These are phyloP conservation scores for Oceanodroma leucorhoa DNA, from an alignment of 2,797 vertebrate species.

Conservation along the genomic window DNA sequence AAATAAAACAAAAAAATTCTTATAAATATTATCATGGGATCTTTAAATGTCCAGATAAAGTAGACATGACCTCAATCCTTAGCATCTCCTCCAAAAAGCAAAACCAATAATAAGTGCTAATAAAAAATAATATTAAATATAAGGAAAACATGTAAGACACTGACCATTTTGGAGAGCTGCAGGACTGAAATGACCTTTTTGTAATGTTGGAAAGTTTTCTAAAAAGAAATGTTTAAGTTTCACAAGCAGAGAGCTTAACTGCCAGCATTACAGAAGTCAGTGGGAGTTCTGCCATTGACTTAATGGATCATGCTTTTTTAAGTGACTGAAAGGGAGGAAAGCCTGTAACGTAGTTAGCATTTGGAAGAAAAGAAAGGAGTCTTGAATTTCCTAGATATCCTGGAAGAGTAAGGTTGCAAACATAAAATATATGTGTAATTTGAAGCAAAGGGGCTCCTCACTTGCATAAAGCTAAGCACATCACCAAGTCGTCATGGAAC, in stretches of 20 bases:
- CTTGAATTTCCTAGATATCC: slow-evolving; percentile 12
- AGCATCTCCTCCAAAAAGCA: neutral
- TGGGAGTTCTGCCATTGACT: slow-evolving; percentile 37
- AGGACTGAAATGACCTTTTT: slow-evolving; percentile 8
- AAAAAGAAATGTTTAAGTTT: slow-evolving; percentile 1
- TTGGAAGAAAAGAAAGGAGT: slow-evolving; percentile 10
- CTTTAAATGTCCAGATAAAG: neutral
- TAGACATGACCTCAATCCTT: neutral
- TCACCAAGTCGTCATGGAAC: neutral
- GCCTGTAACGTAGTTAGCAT: neutral
- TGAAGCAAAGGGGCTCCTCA: slow-evolving; percentile 1
- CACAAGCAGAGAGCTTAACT: slow-evolving; percentile 9
- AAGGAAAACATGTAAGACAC: neutral
- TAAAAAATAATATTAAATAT: neutral
- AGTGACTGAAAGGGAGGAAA: neutral
- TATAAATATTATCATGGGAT: neutral
- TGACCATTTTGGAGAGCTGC: neutral
- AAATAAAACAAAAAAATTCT: neutral
- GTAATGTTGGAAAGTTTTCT: neutral
- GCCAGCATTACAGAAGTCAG: slow-evolving; percentile 23
- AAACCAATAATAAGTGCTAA: neutral
- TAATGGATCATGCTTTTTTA: neutral
- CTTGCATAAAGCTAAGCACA: neutral
- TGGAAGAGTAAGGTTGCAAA: slow-evolving; percentile 20
- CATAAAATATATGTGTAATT: slow-evolving; percentile 10